phyloP scores from a whole-genome alignment of 2,888 invertebrate species.

The Leuctra nigra region DNA sequence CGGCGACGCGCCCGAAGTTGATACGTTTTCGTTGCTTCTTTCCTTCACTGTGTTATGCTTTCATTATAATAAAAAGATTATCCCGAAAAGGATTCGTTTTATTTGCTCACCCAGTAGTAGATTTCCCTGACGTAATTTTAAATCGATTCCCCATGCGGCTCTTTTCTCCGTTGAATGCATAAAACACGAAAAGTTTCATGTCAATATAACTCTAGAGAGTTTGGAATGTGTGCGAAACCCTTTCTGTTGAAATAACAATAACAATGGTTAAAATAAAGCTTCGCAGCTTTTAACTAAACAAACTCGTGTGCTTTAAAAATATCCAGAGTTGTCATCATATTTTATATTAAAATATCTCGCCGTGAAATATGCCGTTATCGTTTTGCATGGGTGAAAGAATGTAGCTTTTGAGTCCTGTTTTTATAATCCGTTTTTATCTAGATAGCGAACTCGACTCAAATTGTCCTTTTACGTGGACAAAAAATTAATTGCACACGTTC shows the following conservation, averaged over 20 bases:
- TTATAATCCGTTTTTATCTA: not conserved
- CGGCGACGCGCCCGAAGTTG: too few relatives aligned
- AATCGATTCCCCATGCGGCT: too few relatives aligned
- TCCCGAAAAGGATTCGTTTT: too few relatives aligned
- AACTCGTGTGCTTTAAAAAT: not conserved
- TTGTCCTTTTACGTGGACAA: not conserved
- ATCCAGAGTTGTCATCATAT: not conserved
- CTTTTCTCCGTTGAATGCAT: too few relatives aligned
- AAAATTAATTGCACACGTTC: not conserved
- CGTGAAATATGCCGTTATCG: not conserved
- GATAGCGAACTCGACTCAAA: not conserved
- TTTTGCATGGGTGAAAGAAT: not conserved
- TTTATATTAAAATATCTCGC: not conserved
- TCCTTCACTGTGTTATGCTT: too few relatives aligned
- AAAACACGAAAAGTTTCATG: too few relatives aligned
- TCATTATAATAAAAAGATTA: too few relatives aligned
- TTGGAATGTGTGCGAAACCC: not conserved
- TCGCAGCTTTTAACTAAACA: not conserved
- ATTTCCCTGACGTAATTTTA: too few relatives aligned
- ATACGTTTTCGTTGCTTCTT: too few relatives aligned
- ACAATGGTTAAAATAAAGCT: not conserved
- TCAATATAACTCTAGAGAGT: too few relatives aligned
- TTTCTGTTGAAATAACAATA: conserved; percentile 8
- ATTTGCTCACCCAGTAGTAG: too few relatives aligned
- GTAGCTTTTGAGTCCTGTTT: not conserved